Evolutionary conservation across 2,113 vertebrate genomes (phyloP).

Genomic region (Tragelaphus buxtoni): DNA sequence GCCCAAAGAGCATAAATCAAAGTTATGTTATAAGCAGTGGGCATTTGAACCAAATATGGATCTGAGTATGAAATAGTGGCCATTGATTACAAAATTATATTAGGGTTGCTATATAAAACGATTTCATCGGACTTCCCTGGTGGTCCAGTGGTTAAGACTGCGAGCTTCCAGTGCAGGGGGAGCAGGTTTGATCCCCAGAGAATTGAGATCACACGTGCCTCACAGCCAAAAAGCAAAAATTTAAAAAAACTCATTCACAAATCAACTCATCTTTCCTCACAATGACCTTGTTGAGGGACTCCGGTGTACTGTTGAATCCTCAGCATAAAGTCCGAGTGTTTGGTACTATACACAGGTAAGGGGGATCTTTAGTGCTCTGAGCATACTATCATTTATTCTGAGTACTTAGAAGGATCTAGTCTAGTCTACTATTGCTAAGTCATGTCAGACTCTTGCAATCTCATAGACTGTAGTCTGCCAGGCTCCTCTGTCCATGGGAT

Average conservation of each 20-base stretch:
- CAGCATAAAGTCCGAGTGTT: not conserved
- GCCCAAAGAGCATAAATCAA: not conserved
- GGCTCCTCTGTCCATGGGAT: not conserved
- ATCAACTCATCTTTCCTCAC: not conserved
- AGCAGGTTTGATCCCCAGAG: not conserved
- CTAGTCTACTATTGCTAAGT: not conserved
- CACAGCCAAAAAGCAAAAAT: not conserved
- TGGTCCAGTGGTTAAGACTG: not conserved
- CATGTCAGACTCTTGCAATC: not conserved
- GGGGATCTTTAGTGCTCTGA: not conserved
- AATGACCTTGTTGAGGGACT: not conserved
- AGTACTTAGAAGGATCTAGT: not conserved
- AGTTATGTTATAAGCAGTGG: not conserved
- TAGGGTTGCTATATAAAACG: not conserved
- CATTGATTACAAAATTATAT: not conserved
- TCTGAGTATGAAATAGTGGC: not conserved
- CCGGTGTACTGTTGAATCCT: not conserved
- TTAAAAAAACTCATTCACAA: not conserved
- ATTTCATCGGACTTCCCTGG: not conserved
- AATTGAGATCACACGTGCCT: not conserved
- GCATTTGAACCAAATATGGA: not conserved
- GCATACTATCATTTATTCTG: not conserved
- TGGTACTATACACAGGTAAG: not conserved
- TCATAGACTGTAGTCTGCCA: not conserved
- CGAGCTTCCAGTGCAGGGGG: not conserved